Evolutionary conservation across 2,113 vertebrate species (phyloP), one percentile per base, ranked within the genome.

Genomic region (Herpailurus yagouaroundi): DNA sequence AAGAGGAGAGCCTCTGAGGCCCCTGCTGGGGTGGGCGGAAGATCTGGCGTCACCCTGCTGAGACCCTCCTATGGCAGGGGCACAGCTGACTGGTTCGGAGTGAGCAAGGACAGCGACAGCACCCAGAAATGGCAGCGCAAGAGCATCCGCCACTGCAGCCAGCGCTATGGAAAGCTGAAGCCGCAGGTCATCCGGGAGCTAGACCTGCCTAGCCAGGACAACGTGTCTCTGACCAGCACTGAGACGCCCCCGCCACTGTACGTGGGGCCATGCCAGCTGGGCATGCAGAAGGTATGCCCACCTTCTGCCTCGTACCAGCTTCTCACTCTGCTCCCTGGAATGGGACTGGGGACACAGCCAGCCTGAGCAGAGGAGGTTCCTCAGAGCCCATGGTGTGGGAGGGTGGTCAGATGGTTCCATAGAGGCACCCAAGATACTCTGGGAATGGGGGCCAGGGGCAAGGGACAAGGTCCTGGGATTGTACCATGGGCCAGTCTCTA

Each of bases 111-210:
- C 55, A 99, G 99, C 0, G 99, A 99, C 0, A 98, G 99, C 27
- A 99, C 99, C 5, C 99, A 99, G 98, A 99, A 99, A 96, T 99
- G 99, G 99, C 99, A 99, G 98, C 99, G 99, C 97, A 99, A 99
- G 98, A 99, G 99, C 98, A 99, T 99, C 50, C 99, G 99, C 4
- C 99, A 99, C 98, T 99, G 99, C 99, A 99, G 99, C 98, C 98
- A 99, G 98, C 99, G 99, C 76, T 99, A 99, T 0, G 99, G 99
- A 82, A 99, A 99, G 98, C 99, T 99, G 98, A 99, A 99, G 93
- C 99, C 99, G 0, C 99, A 99, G 98, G 99, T 99, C 97, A 99
- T 99, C 96, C 99, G 99, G 9, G 99, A 99, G 98, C 99, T 99
- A 99, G 99, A 99, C 97, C 98, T 99, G 87, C 99, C 99, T 33